These are phyloP conservation scores for Chrysomallon squamiferum DNA, from an alignment of 1,140 invertebrate species.

Conservation along the genomic window DNA sequence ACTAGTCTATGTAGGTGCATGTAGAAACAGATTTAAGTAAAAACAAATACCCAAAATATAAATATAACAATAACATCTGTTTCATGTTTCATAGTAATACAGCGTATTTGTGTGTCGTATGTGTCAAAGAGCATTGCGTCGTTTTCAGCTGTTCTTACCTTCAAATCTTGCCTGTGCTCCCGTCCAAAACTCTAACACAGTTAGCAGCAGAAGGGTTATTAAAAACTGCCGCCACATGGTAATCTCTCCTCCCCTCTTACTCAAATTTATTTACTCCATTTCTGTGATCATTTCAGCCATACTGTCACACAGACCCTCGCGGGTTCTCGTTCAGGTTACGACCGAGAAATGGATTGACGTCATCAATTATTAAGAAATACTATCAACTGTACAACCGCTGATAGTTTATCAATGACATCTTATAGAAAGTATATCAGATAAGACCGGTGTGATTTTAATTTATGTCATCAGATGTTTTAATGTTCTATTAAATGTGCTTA, in stretches of 20 bases:
- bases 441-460: too few relatives aligned
- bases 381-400: background rate
- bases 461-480: too few relatives aligned
- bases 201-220: background rate
- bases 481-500: too few relatives aligned
- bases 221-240: constrained; percentile 7
- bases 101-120: too few relatives aligned
- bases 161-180: constrained; percentile 4
- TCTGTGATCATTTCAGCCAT: background rate
- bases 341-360: constrained; percentile 5
- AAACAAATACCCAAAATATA: too few relatives aligned
- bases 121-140: too few relatives aligned
- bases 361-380: background rate
- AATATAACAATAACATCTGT: too few relatives aligned
- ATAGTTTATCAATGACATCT: too few relatives aligned
- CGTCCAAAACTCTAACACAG: background rate
- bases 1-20: too few relatives aligned
- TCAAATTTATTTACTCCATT: background rate
- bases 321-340: background rate
- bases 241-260: constrained; percentile 2
- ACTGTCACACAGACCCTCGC: constrained; percentile 6
- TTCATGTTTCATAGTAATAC: too few relatives aligned
- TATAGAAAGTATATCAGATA: too few relatives aligned
- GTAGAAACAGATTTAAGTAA: too few relatives aligned
- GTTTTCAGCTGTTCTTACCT: background rate